Base-by-base conservation (phyloP, 1,140 invertebrate species). In the Solen grandis region DNA sequence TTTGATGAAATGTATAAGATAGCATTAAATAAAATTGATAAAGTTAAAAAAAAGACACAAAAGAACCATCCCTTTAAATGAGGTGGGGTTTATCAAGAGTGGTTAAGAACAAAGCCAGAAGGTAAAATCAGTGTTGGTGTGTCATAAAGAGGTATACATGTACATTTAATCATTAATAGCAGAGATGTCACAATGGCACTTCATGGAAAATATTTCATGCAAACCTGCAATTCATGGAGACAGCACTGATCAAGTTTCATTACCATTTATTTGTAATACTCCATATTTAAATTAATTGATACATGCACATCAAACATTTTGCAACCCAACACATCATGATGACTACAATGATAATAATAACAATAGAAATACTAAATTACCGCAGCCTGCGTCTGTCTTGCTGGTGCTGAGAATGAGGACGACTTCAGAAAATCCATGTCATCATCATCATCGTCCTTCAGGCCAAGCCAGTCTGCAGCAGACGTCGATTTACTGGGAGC, bases 381-480 rank as follows among this genome's bases (percentile, higher is more conserved):
- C 27, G 13, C 35, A 27, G 36, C 57, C 19, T 55, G 80, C 0
- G 33, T 38, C 70, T 57, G 54, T 33, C 63, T 55, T 3, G 81
- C 65, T 27, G 65, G 65, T 41, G 81, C 59, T 57, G 81, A 72
- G 25, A 66, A 57, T 41, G 76, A 79, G 10, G 66, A 70, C 19
- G 54, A n/a, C 35, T 70, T 70, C 27, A 70, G 66, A 36, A 52
- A 79, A 72, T 79, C 76, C 41, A 29, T 69, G 14, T 79, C 59
- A 35, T 88, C 84, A 25, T 85, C 78, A 50, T 84, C 87, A 35
- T 81, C 81, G 38, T 83, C 85, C 31, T 81, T 85, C 19, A 88
- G 55, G 27, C 87, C 87, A 8, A 88, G 54, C 87, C 87, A 88
- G 55, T 85, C 87, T 69, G 81, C 63, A 16, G 63, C 38, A 19